phyloP scores from a whole-genome alignment of 2,797 vertebrate species.

The Arctocebus calabarensis region DNA sequence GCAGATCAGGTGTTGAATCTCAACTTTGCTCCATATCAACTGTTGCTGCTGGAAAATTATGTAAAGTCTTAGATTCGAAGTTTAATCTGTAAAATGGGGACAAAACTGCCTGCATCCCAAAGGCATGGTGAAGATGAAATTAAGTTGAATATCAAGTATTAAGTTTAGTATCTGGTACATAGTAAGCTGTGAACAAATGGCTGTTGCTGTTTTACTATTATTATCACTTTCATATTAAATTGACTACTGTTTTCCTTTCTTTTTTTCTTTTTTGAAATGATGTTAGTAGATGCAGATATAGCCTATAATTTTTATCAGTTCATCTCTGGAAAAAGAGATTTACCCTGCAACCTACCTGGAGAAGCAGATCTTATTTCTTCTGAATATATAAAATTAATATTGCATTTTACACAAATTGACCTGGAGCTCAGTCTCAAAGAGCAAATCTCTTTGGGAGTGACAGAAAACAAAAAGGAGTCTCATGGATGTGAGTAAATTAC shows the following conservation, averaged over 20 bases:
- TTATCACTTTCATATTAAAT: background rate
- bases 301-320: background rate
- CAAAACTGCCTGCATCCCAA: background rate
- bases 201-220: background rate
- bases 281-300: background rate
- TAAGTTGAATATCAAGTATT: background rate
- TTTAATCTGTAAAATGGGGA: background rate
- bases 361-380: constrained; percentile 27
- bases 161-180: background rate
- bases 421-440: background rate
- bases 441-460: background rate
- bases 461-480: background rate
- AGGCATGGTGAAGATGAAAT: background rate
- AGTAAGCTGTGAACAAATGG: background rate
- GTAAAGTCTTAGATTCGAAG: background rate
- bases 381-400: background rate
- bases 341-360: background rate
- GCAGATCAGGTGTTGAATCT: background rate
- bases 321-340: background rate
- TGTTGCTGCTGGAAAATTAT: background rate
- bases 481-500: background rate
- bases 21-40: background rate
- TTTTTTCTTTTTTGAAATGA: background rate
- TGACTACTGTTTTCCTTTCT: background rate
- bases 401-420: background rate